A percentile compares a stretch with the other conserved stretches of the same genome.
Evolutionary conservation across 2,113 vertebrate species (phyloP).

Genomic region (Scophthalmus maximus): DNA sequence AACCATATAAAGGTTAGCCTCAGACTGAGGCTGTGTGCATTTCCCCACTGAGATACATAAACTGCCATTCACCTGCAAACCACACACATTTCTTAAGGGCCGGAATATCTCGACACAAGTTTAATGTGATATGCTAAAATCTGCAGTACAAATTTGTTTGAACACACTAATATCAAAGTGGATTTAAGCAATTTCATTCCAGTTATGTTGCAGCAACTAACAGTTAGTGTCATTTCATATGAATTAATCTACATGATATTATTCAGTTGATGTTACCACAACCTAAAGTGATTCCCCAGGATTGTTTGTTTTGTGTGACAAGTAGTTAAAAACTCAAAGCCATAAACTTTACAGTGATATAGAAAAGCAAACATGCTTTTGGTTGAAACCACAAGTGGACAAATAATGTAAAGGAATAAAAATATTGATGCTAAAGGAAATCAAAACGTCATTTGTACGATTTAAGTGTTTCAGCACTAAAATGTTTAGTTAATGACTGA

Average conservation of each 20-base stretch:
- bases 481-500: background rate
- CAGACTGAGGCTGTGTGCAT: conserved; percentile 43
- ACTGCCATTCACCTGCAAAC: conserved; percentile 68
- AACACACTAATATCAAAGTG: background rate
- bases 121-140: no score
- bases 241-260: no score
- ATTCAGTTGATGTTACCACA: background rate
- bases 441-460: background rate
- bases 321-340: no score
- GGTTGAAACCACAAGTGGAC: background rate
- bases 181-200: background rate
- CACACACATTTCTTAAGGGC: conserved; percentile 43
- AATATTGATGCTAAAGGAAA: no score
- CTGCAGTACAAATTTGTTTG: background rate
- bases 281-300: background rate
- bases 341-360: no score
- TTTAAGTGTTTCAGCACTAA: background rate
- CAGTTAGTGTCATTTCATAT: no score
- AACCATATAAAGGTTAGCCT: conserved; percentile 72
- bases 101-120: conserved; percentile 5
- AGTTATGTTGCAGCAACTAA: no score
- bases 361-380: no score
- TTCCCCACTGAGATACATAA: conserved; percentile 52
- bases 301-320: background rate
- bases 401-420: conserved; percentile 3